Evolutionary conservation across 2,888 invertebrate species (phyloP).

Genomic region (Callosobruchus maculatus): DNA sequence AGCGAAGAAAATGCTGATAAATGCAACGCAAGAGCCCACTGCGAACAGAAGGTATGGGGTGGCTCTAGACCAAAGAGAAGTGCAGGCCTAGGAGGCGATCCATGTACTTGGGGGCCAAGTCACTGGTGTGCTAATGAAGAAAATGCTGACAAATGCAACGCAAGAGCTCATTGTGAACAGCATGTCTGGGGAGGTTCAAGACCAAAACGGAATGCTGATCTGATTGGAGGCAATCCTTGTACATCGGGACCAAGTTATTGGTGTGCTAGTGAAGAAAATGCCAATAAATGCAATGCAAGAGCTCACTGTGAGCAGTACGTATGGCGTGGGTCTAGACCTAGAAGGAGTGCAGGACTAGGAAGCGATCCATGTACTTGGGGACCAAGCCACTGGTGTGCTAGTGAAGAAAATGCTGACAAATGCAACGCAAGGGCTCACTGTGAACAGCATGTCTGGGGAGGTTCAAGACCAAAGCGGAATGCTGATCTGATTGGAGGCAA

Average conservation of each 20-base stretch:
- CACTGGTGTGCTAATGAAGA: constrained; percentile 66
- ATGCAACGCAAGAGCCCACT: constrained; percentile 28
- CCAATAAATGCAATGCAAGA: background rate
- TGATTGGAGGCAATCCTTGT: background rate
- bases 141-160: constrained; percentile 51
- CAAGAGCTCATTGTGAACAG: constrained; percentile 29
- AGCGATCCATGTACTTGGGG: background rate
- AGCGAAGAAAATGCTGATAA: constrained; percentile 49
- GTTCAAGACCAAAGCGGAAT: background rate
- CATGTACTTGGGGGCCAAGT: constrained; percentile 46
- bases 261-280: background rate
- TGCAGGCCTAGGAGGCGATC: constrained; percentile 36
- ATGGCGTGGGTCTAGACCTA: constrained; percentile 12
- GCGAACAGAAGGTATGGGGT: background rate
- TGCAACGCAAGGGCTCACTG: background rate
- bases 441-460: background rate
- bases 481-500: background rate
- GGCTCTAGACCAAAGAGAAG: background rate
- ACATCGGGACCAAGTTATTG: background rate
- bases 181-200: background rate
- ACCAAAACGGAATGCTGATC: background rate
- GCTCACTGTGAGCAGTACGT: constrained; percentile 9
- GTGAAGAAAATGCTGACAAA: background rate
- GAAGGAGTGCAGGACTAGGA: constrained; percentile 1
- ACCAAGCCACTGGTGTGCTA: background rate